A percentile compares a stretch with the other conserved stretches of the same genome.
Evolutionary conservation across 2,888 invertebrate genomes (phyloP).

Genomic region (Ypsolopha sequella): DNA sequence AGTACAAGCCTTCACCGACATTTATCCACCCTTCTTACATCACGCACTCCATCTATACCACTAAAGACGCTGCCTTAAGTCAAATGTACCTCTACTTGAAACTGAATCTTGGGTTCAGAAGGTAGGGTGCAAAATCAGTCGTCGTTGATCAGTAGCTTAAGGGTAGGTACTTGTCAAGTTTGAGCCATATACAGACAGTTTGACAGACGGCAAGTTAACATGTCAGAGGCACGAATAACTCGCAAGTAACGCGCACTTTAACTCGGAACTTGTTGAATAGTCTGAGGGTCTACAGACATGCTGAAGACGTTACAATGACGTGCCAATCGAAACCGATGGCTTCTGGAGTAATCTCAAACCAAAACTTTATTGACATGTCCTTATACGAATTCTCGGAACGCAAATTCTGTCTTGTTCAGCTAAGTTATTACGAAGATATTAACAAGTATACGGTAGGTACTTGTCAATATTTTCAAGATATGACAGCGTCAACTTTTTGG

Average conservation of each 20-base stretch:
- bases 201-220: slow-evolving; percentile 68
- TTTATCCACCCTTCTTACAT: slow-evolving; percentile 66
- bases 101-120: background rate
- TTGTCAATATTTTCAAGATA: too few relatives aligned
- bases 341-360: slow-evolving; percentile 4
- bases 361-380: slow-evolving; percentile 1
- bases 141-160: background rate
- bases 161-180: slow-evolving; percentile 6
- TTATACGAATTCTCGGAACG: too few relatives aligned
- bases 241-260: slow-evolving; percentile 20
- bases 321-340: background rate
- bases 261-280: slow-evolving; percentile 49
- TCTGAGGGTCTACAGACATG: slow-evolving; percentile 25
- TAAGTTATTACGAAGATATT: too few relatives aligned
- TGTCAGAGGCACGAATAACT: slow-evolving; percentile 47
- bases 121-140: slow-evolving; percentile 8
- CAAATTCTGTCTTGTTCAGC: too few relatives aligned
- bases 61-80: slow-evolving; percentile 39
- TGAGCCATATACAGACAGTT: slow-evolving; percentile 49
- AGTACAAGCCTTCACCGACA: slow-evolving; percentile 68
- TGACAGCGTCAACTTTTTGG: too few relatives aligned
- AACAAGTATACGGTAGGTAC: too few relatives aligned
- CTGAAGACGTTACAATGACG: slow-evolving; percentile 13
- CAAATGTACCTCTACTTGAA: slow-evolving; percentile 4
- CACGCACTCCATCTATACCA: slow-evolving; percentile 56